phyloP scores from a whole-genome alignment of 1,140 invertebrate genomes.

The Drosophila novamexicana region DNA sequence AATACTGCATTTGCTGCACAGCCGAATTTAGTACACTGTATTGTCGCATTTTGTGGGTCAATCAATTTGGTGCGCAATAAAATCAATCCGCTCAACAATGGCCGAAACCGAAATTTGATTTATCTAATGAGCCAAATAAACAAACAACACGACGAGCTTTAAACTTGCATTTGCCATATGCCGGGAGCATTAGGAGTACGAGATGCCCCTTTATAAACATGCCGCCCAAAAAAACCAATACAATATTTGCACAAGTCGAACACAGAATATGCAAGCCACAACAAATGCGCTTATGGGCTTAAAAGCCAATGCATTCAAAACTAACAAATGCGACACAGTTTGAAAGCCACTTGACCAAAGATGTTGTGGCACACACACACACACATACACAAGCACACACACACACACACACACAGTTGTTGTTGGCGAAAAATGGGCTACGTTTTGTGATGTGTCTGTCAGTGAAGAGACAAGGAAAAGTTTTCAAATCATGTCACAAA shows the following conservation, averaged over 20 bases:
- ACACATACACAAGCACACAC: too few relatives aligned
- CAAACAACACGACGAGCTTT: conserved; percentile 9
- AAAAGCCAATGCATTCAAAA: conserved; percentile 23
- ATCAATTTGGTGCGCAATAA: conserved; percentile 65
- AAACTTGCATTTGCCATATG: conserved; percentile 15
- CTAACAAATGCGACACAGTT: conserved; percentile 35
- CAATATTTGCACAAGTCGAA: neutral
- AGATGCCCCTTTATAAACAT: neutral
- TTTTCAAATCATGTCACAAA: too few relatives aligned
- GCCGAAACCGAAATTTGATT: conserved; percentile 46
- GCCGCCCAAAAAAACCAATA: neutral
- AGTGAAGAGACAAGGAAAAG: too few relatives aligned
- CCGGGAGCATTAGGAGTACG: neutral
- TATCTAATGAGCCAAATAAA: conserved; percentile 51
- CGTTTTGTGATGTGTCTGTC: too few relatives aligned
- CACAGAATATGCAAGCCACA: conserved; percentile 4
- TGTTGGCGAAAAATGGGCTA: too few relatives aligned
- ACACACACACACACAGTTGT: too few relatives aligned
- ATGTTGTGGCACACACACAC: conserved; percentile 13
- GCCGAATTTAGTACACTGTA: neutral
- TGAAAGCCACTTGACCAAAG: conserved; percentile 42
- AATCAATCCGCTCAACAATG: conserved; percentile 39
- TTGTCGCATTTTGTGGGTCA: conserved; percentile 49
- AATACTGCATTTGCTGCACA: too few relatives aligned
- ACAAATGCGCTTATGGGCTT: conserved; percentile 65